Evolutionary conservation across 2,888 invertebrate species (phyloP), one percentile per base, ranked within the genome.

Genomic region (Taenaris catops): DNA sequence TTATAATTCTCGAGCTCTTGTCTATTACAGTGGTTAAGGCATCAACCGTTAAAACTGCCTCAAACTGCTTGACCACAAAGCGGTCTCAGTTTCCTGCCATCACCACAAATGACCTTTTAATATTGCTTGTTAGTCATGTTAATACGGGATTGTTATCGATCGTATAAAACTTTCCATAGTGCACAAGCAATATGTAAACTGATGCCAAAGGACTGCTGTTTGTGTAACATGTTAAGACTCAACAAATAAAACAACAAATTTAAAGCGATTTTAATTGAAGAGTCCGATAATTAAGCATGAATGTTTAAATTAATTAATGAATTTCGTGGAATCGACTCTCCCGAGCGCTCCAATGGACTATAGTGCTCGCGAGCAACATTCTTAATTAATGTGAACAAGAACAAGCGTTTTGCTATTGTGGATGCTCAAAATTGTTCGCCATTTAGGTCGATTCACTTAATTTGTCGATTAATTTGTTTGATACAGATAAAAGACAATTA

Each of bases 221-320:
- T 35, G 24, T 34, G 41, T 41, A 40, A 46, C 34, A 46, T 37
- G 38, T 34, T 40, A 42, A 38, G 38, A 36, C 29, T 38, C 31
- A 37, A 68, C 67, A 76, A 79, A 75, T 72, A 75, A 75, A 74
- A 60, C 62, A 71, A 74, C 73, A 73, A 78, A 79, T 76, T 72
- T 67, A 76, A 75, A 67, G 63, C 56, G 61, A 69, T 57, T 76
- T 76, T 69, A 78, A 83, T 79, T 81, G 72, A 76, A 75, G 74
- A 75, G 73, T 69, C 66, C 74, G 69, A 80, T 84, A 84, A 81
- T 81, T 75, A 80, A 79, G 70, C 73, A 72, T 79, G 75, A 79
- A 78, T 81, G 73, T 81, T 81, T 74, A 78, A 81, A 79, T 80
- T 76, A 75, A 80, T 80, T 75, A 79, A 69, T 66, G 73, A 70